These are phyloP conservation scores for Anisognathus igniventris DNA, from an alignment of 2,797 vertebrate genomes.

Conservation along the genomic window DNA sequence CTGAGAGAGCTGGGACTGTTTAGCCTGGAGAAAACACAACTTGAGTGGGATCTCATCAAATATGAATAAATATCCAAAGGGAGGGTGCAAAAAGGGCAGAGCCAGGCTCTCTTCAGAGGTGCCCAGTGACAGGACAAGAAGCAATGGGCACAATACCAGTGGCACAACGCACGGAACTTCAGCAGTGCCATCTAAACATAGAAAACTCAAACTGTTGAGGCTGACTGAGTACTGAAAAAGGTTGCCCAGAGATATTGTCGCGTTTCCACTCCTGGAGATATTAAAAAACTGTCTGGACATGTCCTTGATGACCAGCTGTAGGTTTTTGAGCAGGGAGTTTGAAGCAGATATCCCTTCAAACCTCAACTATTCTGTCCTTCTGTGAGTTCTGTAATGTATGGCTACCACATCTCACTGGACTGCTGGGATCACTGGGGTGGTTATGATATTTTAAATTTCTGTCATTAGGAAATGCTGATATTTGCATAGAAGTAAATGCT, in stretches of 20 bases:
- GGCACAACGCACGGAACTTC: neutral
- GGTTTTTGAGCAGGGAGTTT: neutral
- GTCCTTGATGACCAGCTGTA: neutral
- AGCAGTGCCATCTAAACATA: accelerated
- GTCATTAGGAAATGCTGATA: neutral
- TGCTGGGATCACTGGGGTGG: neutral
- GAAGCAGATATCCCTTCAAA: neutral
- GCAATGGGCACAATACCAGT: neutral
- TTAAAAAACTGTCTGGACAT: neutral
- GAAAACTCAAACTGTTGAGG: neutral
- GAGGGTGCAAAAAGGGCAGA: neutral
- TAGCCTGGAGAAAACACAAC: neutral
- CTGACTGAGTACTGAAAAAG: neutral
- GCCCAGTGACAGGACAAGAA: neutral
- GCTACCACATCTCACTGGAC: neutral
- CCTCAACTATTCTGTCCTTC: neutral
- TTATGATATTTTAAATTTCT: neutral
- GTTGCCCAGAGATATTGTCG: neutral
- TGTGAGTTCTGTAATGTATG: neutral
- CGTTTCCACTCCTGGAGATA: neutral
- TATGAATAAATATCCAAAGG: neutral
- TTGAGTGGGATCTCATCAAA: neutral
- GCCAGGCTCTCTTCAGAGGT: neutral
- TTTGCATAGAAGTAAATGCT: neutral
- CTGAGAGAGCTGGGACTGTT: neutral